phyloP scores from a whole-genome alignment of 2,888 invertebrate species.

The Beris morrisii region DNA sequence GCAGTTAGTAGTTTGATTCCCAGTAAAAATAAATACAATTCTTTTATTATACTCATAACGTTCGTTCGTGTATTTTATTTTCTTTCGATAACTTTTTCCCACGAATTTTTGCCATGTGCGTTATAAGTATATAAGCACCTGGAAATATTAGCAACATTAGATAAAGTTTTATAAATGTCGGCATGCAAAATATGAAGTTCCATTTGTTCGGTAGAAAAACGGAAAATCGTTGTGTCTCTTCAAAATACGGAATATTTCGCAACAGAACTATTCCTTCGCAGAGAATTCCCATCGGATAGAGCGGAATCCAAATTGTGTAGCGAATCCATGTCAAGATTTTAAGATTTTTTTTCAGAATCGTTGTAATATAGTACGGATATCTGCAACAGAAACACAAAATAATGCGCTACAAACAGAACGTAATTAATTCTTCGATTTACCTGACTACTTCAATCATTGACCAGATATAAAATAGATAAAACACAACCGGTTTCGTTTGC shows the following conservation, averaged over 20 bases:
- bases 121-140: constrained; percentile 76
- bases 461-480: constrained; percentile 86
- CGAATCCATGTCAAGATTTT: constrained; percentile 85
- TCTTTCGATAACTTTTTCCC: constrained; percentile 64
- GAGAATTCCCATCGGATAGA: constrained; percentile 88
- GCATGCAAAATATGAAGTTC: constrained; percentile 87
- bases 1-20: no score
- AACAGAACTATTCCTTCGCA: constrained; percentile 82
- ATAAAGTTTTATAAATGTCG: constrained; percentile 76
- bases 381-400: constrained; percentile 58
- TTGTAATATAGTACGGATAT: constrained; percentile 90
- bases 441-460: constrained; percentile 79
- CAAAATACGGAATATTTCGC: constrained; percentile 85
- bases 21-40: no score
- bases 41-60: no score
- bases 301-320: constrained; percentile 90
- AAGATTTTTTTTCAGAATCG: constrained; percentile 73
- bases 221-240: constrained; percentile 77
- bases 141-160: constrained; percentile 75
- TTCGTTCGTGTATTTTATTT: no score
- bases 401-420: not conserved
- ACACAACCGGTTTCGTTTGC: constrained; percentile 84
- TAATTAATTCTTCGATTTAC: constrained; percentile 55
- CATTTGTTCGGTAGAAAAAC: constrained; percentile 78
- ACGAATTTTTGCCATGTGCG: constrained; percentile 79